Evolutionary conservation across 2,797 vertebrate species (phyloP).

Genomic region (Oophaga sylvatica): DNA sequence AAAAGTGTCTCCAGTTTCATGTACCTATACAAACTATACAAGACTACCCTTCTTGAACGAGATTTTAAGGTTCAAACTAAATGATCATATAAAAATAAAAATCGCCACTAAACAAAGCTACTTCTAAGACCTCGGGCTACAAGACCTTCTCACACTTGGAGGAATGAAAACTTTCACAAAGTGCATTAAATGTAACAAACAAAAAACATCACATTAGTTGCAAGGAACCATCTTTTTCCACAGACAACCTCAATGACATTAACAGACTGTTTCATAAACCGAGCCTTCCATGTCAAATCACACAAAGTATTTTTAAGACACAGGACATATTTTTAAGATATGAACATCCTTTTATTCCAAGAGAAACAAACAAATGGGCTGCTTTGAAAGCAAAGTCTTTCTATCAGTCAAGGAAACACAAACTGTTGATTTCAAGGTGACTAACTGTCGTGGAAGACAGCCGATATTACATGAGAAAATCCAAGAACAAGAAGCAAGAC

Average conservation of each 20-base stretch:
- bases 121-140: neutral
- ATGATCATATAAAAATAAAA: neutral
- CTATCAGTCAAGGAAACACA: conserved; percentile 52
- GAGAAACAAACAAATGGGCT: conserved; percentile 52
- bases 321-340: conserved; percentile 53
- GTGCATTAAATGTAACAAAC: conserved; percentile 36
- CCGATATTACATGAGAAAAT: conserved; percentile 29
- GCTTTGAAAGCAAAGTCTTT: conserved; percentile 51
- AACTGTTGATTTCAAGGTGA: conserved; percentile 60
- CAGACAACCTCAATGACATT: conserved; percentile 44
- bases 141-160: conserved; percentile 17
- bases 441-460: conserved; percentile 51
- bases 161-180: conserved; percentile 8
- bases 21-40: neutral
- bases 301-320: conserved; percentile 39
- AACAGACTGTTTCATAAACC: conserved; percentile 46
- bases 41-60: neutral
- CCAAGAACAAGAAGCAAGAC: conserved; percentile 22
- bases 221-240: conserved; percentile 38
- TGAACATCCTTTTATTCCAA: conserved; percentile 43
- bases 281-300: conserved; percentile 36
- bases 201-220: conserved; percentile 19
- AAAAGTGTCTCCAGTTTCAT: neutral
- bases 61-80: neutral
- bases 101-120: neutral